Percentiles rank a stretch among this genome's conserved stretches.
phyloP scores from a whole-genome alignment of 1,140 invertebrate genomes.

The Leguminivora glycinivorella region DNA sequence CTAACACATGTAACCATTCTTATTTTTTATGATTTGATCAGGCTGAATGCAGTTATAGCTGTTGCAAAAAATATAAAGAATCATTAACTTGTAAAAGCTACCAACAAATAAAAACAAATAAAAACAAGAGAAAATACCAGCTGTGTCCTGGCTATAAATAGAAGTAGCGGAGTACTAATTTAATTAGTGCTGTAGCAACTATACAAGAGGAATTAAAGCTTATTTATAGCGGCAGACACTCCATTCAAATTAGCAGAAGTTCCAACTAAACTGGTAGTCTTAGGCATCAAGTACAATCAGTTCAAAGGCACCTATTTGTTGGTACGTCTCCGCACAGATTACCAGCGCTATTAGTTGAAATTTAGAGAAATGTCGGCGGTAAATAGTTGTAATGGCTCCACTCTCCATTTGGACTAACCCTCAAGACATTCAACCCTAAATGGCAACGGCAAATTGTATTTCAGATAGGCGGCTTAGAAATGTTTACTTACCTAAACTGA shows the following conservation, averaged over 20 bases:
- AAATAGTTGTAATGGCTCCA: slow-evolving; percentile 21
- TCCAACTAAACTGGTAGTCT: background rate
- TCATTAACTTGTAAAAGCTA: background rate
- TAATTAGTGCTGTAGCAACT: background rate
- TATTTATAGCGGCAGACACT: background rate
- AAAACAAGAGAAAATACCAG: background rate
- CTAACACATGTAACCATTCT: background rate
- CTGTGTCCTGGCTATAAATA: background rate
- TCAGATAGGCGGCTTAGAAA: slow-evolving; percentile 14
- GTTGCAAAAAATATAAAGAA: background rate
- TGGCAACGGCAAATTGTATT: slow-evolving; percentile 1
- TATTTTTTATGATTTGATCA: background rate
- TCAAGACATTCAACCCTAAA: slow-evolving; percentile 8
- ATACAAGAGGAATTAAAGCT: background rate
- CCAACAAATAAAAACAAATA: background rate
- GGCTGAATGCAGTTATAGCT: background rate
- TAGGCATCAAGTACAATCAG: slow-evolving; percentile 1
- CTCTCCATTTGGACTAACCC: slow-evolving; percentile 14
- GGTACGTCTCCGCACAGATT: slow-evolving; percentile 12
- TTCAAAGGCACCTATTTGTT: slow-evolving; percentile 14
- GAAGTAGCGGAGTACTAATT: background rate
- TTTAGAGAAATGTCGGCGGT: slow-evolving; percentile 15
- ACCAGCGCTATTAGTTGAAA: slow-evolving; percentile 10
- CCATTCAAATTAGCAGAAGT: background rate
- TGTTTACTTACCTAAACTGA: slow-evolving; percentile 10